A percentile compares a stretch with the other conserved stretches of the same genome.
These are phyloP conservation scores for Anthoscopus minutus DNA, from an alignment of 2,113 vertebrate species.

Conservation along the genomic window DNA sequence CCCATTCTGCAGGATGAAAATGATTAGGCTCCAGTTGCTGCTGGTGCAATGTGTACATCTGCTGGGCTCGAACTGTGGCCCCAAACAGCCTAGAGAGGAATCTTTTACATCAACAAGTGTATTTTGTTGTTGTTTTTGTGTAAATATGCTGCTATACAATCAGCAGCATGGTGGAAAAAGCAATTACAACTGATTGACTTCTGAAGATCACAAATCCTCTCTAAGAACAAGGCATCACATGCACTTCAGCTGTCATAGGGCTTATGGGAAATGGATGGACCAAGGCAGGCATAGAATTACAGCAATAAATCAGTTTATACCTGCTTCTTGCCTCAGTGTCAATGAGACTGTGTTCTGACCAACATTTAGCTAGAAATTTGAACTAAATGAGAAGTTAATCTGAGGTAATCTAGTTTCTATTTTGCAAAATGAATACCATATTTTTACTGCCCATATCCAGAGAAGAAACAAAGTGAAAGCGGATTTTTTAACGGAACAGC, in stretches of 20 bases:
- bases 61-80: neutral
- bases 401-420: neutral
- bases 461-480: neutral
- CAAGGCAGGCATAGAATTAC: neutral
- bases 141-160: neutral
- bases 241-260: neutral
- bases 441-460: neutral
- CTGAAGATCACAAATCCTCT: neutral
- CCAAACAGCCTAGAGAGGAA: neutral
- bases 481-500: neutral
- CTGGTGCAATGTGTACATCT: neutral
- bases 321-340: neutral
- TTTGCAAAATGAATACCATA: neutral
- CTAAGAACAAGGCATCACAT: neutral
- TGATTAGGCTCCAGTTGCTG: neutral
- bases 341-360: neutral
- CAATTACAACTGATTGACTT: neutral
- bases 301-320: neutral
- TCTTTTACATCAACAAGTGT: neutral
- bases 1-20: neutral
- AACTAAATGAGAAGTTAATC: neutral
- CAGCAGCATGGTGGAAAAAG: neutral
- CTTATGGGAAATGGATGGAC: neutral
- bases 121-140: too few relatives aligned
- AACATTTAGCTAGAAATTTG: neutral